Conservation (phyloP, 2,888 invertebrate genomes). For the Podotricha telesiphe region DNA sequence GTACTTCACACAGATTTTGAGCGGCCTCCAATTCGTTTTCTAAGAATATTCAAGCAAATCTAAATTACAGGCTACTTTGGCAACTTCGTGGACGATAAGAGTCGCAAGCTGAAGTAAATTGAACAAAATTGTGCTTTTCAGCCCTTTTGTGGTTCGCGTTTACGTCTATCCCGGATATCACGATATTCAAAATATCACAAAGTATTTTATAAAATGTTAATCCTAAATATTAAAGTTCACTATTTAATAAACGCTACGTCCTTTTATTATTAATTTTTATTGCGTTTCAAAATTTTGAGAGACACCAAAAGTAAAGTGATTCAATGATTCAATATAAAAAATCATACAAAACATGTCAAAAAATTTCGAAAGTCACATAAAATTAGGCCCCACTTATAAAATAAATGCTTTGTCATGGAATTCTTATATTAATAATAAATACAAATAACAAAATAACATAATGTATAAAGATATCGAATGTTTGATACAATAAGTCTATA, state of each 20-base stretch:
- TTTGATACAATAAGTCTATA: conserved; percentile 63
- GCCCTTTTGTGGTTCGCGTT: conserved; percentile 36
- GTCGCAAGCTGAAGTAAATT: conserved; percentile 55
- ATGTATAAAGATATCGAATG: conserved; percentile 34
- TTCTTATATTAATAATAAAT: conserved; percentile 62
- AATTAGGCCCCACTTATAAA: conserved; percentile 77
- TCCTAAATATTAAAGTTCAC: conserved; percentile 19
- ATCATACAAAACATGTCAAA: conserved; percentile 12
- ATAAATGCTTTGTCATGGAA: conserved; percentile 80
- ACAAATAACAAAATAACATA: conserved; percentile 59
- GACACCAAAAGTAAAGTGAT: conserved; percentile 23
- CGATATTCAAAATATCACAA: conserved; percentile 23
- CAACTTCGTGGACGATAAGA: conserved; percentile 79
- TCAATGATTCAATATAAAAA: conserved; percentile 47
- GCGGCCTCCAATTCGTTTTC: conserved; percentile 49
- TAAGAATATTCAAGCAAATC: conserved; percentile 30
- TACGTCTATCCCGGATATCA: conserved; percentile 5
- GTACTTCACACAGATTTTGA: conserved; percentile 62
- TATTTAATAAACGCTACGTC: conserved; percentile 16
- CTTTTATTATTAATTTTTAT: conserved; percentile 44
- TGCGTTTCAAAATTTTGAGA: conserved; percentile 36
- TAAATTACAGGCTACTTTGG: conserved; percentile 77
- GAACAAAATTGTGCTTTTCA: conserved; percentile 61
- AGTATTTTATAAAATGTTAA: conserved; percentile 20
- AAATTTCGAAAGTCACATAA: conserved; percentile 54